phyloP scores from a whole-genome alignment of 2,797 vertebrate genomes.

The Limosa lapponica region DNA sequence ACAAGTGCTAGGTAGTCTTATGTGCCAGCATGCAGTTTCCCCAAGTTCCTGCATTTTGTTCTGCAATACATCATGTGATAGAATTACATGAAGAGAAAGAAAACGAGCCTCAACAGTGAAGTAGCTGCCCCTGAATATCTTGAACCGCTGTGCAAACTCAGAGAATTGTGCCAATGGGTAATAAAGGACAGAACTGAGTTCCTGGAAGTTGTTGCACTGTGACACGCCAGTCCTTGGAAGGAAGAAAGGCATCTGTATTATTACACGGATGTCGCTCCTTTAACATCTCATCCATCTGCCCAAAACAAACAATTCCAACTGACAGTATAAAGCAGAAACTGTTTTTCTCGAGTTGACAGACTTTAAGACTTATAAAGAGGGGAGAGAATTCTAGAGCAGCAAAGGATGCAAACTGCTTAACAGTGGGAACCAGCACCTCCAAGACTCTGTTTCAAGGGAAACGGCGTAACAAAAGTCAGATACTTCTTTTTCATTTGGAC shows the following conservation, averaged over 20 bases:
- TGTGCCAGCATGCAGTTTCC: fast-evolving
- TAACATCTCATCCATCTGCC: neutral
- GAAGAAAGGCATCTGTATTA: neutral
- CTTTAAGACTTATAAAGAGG: neutral
- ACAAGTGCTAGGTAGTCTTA: neutral
- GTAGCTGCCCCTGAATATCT: neutral
- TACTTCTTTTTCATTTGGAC: neutral
- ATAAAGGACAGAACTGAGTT: neutral
- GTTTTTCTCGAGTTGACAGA: neutral
- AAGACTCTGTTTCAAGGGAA: neutral
- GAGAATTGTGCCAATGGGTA: neutral
- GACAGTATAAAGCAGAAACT: neutral
- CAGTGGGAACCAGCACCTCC: neutral
- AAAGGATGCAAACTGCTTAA: neutral
- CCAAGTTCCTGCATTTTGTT: neutral
- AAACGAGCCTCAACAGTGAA: neutral
- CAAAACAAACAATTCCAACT: neutral
- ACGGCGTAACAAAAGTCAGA: neutral
- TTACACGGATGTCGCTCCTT: neutral
- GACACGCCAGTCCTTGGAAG: neutral
- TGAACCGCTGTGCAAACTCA: neutral
- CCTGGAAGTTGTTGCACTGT: neutral
- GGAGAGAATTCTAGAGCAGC: neutral
- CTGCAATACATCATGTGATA: fast-evolving
- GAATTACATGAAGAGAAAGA: neutral